Evolutionary conservation across 1,140 invertebrate genomes (phyloP), one percentile per base, ranked within the genome.

Genomic region (Drosophila sp.): DNA sequence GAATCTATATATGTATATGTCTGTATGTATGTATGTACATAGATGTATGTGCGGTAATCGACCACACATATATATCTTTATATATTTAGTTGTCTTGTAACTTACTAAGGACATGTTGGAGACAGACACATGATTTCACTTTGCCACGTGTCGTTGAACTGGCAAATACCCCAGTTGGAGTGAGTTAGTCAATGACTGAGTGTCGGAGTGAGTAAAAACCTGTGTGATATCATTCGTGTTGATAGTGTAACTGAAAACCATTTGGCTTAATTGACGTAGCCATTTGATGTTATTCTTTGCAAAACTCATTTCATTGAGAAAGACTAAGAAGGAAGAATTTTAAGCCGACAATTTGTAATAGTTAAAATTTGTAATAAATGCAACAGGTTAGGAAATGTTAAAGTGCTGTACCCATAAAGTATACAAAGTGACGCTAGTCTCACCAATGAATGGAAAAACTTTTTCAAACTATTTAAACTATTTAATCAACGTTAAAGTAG

Each of bases 131-230:
- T 47, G 44, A 4, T 50, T 50, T 27, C 7, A 50, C 23, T 27
- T 50, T 27, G 44, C 44, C 44, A 50, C 44, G 44, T 50, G 44
- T 50, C 44, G 23, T 50, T 50, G 44, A 50, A 50, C 25, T 27
- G 23, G 23, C 44, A 8, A 27, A 4, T 50, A 7, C 2, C 35
- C 8, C 23, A 27, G 3, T 3, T 3, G 23, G 23, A 50, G 7
- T 6, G 41, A 44, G 41, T 44, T 11, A 38, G 35, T 38, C 35
- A 38, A 38, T 38, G 35, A 38, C 4, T 38, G 7, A 38, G n/a
- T 44, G 41, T 3, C 4, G n/a, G 17, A 44, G 17, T 38, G 35
- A n/a, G 41, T 44, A 44, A 17, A 44, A 44, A 23, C n/a, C 41
- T 4, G 41, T 44, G 41, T 44, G 41, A 44, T 44, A 44, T 23